Conservation (phyloP, 2,797 vertebrate species). For the Pangasius larnaudii region DNA sequence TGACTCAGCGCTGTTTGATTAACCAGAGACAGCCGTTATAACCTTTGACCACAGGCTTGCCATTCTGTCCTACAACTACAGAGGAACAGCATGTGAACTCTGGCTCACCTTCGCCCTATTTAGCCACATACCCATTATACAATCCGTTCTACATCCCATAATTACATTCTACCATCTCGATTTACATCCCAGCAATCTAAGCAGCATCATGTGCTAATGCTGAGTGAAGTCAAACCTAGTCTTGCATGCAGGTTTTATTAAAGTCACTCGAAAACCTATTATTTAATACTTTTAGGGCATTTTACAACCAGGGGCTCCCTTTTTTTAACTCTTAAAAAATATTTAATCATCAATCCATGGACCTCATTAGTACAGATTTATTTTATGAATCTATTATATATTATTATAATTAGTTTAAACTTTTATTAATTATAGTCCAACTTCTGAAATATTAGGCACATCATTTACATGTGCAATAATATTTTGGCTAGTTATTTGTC, state of each 20-base stretch:
- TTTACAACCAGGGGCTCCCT: not conserved
- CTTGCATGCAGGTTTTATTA: not conserved
- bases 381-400: not conserved
- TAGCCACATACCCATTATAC: not conserved
- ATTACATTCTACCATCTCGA: not conserved
- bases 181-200: not conserved
- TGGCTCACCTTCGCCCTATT: not conserved
- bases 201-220: not conserved
- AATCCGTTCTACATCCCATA: not conserved
- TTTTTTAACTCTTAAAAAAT: not conserved
- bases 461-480: not conserved
- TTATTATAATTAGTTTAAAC: too few species aligned
- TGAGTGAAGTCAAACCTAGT: not conserved
- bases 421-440: not conserved
- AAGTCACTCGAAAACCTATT: not conserved
- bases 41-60: slow-evolving; percentile 14
- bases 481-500: not conserved
- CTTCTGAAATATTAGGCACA: not conserved
- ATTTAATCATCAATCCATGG: not conserved
- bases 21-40: not conserved
- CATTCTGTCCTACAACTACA: not conserved
- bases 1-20: not conserved
- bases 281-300: not conserved
- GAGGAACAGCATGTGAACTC: not conserved
- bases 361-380: not conserved